Conservation (phyloP, 2,113 vertebrate genomes). For the Lepisosteus osseus region DNA sequence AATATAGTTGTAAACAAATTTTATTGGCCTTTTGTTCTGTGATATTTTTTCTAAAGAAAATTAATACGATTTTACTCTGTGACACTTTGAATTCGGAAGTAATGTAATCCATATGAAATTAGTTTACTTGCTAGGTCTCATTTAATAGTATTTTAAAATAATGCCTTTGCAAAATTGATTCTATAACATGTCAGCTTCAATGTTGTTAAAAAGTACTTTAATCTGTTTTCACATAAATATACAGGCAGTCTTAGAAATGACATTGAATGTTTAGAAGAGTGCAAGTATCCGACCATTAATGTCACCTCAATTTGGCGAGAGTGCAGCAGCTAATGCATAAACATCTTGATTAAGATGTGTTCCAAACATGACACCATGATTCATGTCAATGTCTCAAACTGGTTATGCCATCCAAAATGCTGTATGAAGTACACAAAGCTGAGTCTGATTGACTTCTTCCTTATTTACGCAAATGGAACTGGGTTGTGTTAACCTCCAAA, state of each 20-base stretch:
- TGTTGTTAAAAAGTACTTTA: not conserved
- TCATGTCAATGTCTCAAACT: not conserved
- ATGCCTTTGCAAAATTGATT: not conserved
- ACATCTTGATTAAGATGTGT: not conserved
- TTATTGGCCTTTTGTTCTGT: too few species aligned
- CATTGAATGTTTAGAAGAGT: not conserved
- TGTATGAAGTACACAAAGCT: not conserved
- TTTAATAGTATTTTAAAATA: not conserved
- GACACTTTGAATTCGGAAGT: too few species aligned
- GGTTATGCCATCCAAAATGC: not conserved
- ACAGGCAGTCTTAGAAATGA: not conserved
- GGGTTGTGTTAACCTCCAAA: slow-evolving; percentile 7
- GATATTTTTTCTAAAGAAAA: too few species aligned
- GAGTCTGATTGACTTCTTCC: not conserved
- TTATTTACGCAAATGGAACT: not conserved
- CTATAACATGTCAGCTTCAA: not conserved
- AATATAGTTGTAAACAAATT: too few species aligned
- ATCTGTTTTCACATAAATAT: not conserved
- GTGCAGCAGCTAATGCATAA: not conserved
- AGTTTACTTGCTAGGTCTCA: too few species aligned
- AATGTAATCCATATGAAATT: too few species aligned
- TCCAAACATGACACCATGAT: not conserved
- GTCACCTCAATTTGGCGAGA: not conserved
- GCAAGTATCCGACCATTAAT: not conserved
- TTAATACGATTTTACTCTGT: too few species aligned